Evolutionary conservation across 1,140 invertebrate species (phyloP).

Genomic region (Hycleus phaleratus): DNA sequence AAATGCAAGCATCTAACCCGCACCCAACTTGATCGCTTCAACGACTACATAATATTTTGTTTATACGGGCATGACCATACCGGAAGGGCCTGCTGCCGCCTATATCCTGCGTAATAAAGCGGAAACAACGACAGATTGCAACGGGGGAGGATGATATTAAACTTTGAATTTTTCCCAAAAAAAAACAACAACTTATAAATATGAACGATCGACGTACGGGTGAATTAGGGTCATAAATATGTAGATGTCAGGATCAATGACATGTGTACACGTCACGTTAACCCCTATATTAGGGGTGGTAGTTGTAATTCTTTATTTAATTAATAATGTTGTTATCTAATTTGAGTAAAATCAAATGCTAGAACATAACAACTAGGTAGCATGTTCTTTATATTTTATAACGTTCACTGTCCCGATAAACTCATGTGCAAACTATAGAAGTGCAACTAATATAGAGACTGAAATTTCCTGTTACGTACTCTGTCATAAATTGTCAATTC

Average conservation of each 20-base stretch:
- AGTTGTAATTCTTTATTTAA: neutral
- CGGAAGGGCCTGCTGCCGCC: conserved; percentile 24
- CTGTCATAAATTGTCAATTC: conserved; percentile 23
- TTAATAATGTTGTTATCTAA: neutral
- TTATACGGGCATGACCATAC: conserved; percentile 18
- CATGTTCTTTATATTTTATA: neutral
- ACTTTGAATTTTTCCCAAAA: neutral
- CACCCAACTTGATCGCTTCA: conserved; percentile 9
- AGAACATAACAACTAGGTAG: neutral
- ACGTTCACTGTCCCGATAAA: neutral
- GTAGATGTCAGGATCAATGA: too few relatives aligned
- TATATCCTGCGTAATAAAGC: conserved; percentile 27
- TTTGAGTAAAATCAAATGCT: neutral
- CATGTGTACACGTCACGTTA: too few relatives aligned
- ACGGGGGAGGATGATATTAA: neutral
- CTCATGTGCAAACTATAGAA: neutral
- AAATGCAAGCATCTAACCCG: conserved; percentile 4
- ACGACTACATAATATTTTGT: neutral
- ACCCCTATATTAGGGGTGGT: too few relatives aligned
- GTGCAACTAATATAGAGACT: neutral
- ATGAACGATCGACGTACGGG: too few relatives aligned
- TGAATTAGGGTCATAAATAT: too few relatives aligned
- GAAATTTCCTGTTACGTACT: conserved; percentile 18
- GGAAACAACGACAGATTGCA: conserved; percentile 26
- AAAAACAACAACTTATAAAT: neutral